A percentile compares a stretch with the other conserved stretches of the same genome.
Evolutionary conservation across 2,113 vertebrate species (phyloP).

Genomic region (Campylorhamphus procurvoides): DNA sequence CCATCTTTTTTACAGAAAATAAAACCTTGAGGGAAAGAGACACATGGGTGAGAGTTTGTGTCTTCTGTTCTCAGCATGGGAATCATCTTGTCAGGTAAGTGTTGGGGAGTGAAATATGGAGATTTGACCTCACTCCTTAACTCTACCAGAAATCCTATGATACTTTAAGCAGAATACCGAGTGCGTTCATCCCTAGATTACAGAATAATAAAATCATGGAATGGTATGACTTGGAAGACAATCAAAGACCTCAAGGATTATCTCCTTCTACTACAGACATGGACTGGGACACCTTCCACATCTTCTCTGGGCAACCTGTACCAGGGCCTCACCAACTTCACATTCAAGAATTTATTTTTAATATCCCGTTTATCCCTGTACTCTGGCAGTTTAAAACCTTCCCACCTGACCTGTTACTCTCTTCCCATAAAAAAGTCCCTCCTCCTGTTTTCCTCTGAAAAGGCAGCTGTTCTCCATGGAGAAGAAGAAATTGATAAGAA

Average conservation of each 20-base stretch:
- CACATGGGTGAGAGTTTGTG: neutral
- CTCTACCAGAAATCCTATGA: neutral
- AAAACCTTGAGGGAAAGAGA: neutral
- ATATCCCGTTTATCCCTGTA: neutral
- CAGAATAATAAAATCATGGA: neutral
- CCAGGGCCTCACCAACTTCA: neutral
- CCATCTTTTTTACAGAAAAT: neutral
- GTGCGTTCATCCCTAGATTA: neutral
- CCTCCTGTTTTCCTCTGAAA: neutral
- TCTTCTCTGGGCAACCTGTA: neutral
- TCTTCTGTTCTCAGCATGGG: neutral
- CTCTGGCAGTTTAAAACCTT: neutral
- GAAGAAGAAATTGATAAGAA: neutral
- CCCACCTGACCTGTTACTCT: neutral
- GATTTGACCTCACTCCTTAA: neutral
- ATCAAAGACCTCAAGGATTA: neutral
- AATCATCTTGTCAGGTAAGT: neutral
- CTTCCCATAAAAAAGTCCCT: neutral
- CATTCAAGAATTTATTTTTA: neutral
- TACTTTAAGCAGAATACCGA: neutral
- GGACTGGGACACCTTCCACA: neutral
- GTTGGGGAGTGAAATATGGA: neutral
- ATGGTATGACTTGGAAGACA: neutral
- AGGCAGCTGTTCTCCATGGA: neutral
- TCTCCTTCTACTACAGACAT: neutral